Evolutionary conservation across 2,113 vertebrate species (phyloP).

Genomic region (Trematocara zebra): DNA sequence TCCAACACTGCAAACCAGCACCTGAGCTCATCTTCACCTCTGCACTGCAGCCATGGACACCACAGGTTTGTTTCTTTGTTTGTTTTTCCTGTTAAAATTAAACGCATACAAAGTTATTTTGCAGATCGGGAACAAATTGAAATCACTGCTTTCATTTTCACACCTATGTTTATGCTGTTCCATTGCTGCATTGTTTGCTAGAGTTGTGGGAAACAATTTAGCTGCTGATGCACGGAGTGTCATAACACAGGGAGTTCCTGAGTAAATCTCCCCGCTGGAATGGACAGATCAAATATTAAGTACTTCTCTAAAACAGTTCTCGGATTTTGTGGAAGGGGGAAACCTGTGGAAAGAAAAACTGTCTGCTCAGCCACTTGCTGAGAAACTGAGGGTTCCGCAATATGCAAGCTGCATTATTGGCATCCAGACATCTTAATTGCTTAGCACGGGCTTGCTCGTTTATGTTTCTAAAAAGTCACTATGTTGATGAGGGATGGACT

Average conservation of each 20-base stretch:
- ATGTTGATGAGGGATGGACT: neutral
- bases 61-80: conserved; percentile 56
- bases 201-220: neutral
- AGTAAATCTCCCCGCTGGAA: neutral
- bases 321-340: neutral
- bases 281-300: neutral
- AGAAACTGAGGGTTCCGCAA: conserved; percentile 26
- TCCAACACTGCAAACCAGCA: conserved; percentile 34
- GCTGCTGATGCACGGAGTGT: neutral
- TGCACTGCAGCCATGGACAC: conserved; percentile 63
- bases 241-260: neutral
- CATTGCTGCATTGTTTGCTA: neutral
- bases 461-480: neutral
- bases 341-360: neutral
- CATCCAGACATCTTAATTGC: neutral
- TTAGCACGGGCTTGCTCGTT: neutral
- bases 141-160: neutral
- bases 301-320: neutral
- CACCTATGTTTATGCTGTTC: neutral
- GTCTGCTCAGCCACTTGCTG: conserved; percentile 1
- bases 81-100: neutral
- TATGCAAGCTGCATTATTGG: conserved; percentile 38
- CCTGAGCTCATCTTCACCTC: conserved; percentile 7
- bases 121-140: neutral
- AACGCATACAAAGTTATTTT: neutral